phyloP scores from a whole-genome alignment of 2,888 invertebrate genomes.

The Trachelus tabidus region DNA sequence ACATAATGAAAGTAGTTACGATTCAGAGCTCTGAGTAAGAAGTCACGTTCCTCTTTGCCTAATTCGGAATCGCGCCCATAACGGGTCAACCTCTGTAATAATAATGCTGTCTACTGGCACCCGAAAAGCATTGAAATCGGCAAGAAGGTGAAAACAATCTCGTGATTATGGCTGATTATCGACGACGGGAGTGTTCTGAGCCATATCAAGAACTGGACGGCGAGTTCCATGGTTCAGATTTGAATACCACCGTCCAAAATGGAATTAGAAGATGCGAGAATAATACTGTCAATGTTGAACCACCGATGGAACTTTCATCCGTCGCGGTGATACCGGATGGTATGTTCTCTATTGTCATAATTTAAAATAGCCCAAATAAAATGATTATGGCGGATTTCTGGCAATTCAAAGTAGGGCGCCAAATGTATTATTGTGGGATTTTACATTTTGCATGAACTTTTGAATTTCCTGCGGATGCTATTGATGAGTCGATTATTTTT shows the following conservation, averaged over 20 bases:
- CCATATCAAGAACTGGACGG: conserved; percentile 53
- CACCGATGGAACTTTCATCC: conserved; percentile 79
- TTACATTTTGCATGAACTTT: neutral
- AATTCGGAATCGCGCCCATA: neutral
- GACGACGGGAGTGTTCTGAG: conserved; percentile 45
- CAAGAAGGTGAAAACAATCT: conserved; percentile 5
- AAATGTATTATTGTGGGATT: neutral
- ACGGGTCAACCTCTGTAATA: neutral
- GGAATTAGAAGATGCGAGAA: conserved; percentile 27
- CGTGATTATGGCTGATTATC: conserved; percentile 40
- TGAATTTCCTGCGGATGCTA: neutral
- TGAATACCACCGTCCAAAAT: conserved; percentile 38
- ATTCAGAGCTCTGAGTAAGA: neutral
- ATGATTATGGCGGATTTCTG: neutral
- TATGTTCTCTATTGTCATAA: conserved; percentile 54
- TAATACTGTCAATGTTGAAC: conserved; percentile 39
- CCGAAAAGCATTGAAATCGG: neutral
- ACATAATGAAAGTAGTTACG: neutral
- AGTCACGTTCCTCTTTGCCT: neutral
- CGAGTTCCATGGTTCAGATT: conserved; percentile 50
- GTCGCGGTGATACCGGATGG: conserved; percentile 85
- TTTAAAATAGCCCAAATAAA: neutral
- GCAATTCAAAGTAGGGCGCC: neutral
- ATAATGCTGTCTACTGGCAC: neutral
- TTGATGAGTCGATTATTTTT: neutral